phyloP scores from a whole-genome alignment of 2,797 vertebrate genomes.

The Halcyon chelicuti region DNA sequence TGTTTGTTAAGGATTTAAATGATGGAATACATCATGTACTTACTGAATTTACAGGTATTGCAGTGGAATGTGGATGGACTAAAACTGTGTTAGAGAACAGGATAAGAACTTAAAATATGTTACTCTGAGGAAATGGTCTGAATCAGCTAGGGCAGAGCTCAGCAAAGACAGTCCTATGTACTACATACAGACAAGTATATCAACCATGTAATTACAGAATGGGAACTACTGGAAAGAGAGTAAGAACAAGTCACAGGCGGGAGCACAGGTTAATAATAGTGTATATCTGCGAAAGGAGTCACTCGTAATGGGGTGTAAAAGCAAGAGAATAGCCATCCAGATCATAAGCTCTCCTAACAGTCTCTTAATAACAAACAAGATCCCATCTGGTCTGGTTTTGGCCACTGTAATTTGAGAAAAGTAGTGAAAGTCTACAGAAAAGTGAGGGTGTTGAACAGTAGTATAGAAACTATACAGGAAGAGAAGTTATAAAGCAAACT shows the following conservation, averaged over 20 bases:
- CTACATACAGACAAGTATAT: background rate
- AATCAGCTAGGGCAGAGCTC: background rate
- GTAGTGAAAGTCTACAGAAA: background rate
- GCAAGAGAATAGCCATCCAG: background rate
- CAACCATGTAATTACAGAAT: background rate
- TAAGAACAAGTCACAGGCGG: background rate
- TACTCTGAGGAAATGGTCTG: background rate
- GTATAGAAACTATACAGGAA: background rate
- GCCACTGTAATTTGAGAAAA: background rate
- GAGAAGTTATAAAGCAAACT: background rate
- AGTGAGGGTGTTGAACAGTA: background rate
- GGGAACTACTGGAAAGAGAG: background rate
- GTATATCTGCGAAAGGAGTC: background rate
- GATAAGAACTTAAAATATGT: background rate
- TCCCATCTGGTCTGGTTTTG: background rate
- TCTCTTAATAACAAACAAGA: background rate
- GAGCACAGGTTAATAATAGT: background rate
- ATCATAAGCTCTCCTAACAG: background rate
- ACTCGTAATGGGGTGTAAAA: background rate
- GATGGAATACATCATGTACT: background rate
- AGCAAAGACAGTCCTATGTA: background rate
- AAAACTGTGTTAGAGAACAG: background rate
- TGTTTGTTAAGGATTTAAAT: background rate
- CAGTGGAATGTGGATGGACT: background rate
- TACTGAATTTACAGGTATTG: background rate